Evolutionary conservation across 23 tunicate species (phyloP).

Genomic region (Trididemnum miniatum): DNA sequence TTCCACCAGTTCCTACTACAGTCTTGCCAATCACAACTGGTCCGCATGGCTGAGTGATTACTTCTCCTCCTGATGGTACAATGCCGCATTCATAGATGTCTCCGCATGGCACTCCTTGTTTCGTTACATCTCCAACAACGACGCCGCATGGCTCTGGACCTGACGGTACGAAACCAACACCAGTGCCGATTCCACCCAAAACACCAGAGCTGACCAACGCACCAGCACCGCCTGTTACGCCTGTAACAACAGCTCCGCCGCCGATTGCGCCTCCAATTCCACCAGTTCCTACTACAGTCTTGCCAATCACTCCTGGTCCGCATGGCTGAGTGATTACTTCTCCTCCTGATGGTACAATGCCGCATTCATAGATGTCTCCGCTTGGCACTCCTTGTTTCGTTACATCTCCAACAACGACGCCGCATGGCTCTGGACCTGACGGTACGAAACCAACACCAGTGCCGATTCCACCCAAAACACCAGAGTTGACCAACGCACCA

Average conservation of each 20-base stretch:
- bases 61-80: neutral
- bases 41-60: neutral
- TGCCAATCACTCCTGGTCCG: conserved; percentile 2
- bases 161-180: neutral
- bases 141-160: conserved; percentile 1
- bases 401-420: neutral
- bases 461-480: conserved; percentile 3
- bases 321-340: neutral
- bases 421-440: neutral
- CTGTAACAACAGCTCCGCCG: conserved; percentile 10
- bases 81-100: neutral
- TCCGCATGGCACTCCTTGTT: neutral
- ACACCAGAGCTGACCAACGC: conserved; percentile 3
- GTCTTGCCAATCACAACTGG: neutral
- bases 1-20: neutral
- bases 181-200: conserved; percentile 1
- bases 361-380: conserved; percentile 1
- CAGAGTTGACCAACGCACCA: neutral
- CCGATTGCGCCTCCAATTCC: neutral
- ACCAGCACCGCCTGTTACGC: conserved; percentile 5
- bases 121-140: neutral
- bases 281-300: neutral
- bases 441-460: neutral
- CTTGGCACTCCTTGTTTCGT: neutral
- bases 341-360: neutral